These are phyloP conservation scores for Bombus waltoni DNA, from an alignment of 1,140 invertebrate genomes.

Conservation along the genomic window DNA sequence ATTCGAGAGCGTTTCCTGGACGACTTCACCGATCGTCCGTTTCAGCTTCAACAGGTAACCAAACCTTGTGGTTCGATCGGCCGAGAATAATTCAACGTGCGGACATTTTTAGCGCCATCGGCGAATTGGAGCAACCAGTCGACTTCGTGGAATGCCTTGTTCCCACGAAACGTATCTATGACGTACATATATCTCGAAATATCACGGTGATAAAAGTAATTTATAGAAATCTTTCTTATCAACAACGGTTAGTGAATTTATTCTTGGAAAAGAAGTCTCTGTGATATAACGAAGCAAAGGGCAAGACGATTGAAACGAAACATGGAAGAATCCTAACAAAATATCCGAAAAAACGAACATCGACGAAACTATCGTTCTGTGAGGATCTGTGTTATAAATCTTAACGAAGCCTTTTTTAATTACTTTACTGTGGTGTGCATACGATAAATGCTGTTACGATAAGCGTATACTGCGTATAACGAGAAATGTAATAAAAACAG, in stretches of 20 bases:
- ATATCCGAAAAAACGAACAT: no score
- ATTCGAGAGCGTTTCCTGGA: not conserved
- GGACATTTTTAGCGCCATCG: slow-evolving; percentile 37
- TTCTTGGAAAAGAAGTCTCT: no score
- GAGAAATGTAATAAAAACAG: no score
- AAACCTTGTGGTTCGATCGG: slow-evolving; percentile 1
- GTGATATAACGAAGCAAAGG: no score
- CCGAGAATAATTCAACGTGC: slow-evolving; percentile 33
- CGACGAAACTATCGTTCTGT: no score
- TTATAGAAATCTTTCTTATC: not conserved
- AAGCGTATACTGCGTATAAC: no score
- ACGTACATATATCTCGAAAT: not conserved
- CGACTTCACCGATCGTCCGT: not conserved
- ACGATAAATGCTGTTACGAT: no score
- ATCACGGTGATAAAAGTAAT: not conserved
- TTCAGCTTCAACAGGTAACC: slow-evolving; percentile 38
- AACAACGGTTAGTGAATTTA: not conserved
- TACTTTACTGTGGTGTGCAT: no score
- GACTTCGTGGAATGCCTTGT: slow-evolving; percentile 6
- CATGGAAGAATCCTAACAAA: no score
- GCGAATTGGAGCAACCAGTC: slow-evolving; percentile 1
- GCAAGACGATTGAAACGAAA: no score
- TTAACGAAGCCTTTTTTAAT: no score
- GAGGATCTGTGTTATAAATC: no score
- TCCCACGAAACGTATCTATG: not conserved